A percentile compares a stretch with the other conserved stretches of the same genome.
phyloP scores from a whole-genome alignment of 2,888 invertebrate species.

The Orchestes rusci region DNA sequence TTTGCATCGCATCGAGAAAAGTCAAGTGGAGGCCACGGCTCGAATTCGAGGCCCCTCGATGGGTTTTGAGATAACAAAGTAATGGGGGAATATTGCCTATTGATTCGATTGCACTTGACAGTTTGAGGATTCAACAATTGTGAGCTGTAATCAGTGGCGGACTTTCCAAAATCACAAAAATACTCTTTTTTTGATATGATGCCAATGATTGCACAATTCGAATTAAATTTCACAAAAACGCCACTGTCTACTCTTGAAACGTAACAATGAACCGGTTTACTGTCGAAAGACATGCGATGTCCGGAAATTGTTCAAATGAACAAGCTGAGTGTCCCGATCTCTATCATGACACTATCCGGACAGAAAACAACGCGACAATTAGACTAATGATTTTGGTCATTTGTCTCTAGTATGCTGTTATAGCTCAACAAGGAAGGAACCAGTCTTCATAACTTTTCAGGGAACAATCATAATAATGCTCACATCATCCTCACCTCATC shows the following conservation, averaged over 20 bases:
- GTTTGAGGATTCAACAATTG: no score
- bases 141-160: no score
- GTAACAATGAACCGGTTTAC: conserved; percentile 17
- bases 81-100: conserved; percentile 16
- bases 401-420: background rate
- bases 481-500: no score
- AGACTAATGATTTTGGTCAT: background rate
- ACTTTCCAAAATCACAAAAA: no score
- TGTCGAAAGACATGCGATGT: conserved; percentile 14
- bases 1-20: background rate
- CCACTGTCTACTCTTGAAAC: conserved; percentile 16
- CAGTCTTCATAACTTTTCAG: no score
- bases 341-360: background rate
- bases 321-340: conserved; percentile 13
- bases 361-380: background rate
- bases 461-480: no score
- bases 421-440: background rate
- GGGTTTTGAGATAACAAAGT: conserved; percentile 12
- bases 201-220: no score
- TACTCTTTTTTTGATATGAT: no score
- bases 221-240: conserved; percentile 3
- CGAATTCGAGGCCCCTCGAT: conserved; percentile 10
- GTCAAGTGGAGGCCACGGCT: conserved; percentile 10
- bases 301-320: conserved; percentile 17
- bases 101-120: conserved; percentile 14